Percentiles rank a stretch among this genome's conserved stretches.
phyloP scores from a whole-genome alignment of 2,113 vertebrate species.

The Petromus typicus region DNA sequence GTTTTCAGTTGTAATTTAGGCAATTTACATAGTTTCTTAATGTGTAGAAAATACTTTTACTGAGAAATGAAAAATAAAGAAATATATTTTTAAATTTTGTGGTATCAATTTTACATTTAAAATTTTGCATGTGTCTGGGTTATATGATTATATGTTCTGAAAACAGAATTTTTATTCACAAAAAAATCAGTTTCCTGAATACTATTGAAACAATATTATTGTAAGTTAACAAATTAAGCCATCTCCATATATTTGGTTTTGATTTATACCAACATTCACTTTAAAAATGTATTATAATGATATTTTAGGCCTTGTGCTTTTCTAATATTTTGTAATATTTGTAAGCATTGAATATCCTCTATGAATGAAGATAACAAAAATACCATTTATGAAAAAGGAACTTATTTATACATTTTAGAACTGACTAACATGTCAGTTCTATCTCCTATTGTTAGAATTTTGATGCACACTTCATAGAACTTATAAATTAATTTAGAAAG shows the following conservation, averaged over 20 bases:
- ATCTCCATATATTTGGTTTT: neutral
- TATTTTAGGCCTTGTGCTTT: neutral
- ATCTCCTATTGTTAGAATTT: neutral
- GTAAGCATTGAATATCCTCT: neutral
- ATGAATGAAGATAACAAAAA: conserved; percentile 35
- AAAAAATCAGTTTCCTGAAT: neutral
- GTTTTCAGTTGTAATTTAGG: neutral
- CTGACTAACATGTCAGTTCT: neutral
- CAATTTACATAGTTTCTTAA: conserved; percentile 1
- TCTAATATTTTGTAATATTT: conserved; percentile 12
- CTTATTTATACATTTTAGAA: neutral
- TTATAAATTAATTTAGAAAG: conserved; percentile 21
- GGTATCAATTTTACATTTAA: neutral
- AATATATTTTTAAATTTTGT: neutral
- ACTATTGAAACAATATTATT: neutral
- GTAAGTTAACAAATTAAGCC: neutral
- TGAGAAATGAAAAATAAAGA: conserved; percentile 20
- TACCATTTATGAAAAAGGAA: neutral
- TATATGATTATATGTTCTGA: conserved; percentile 1
- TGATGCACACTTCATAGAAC: neutral
- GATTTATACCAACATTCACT: neutral
- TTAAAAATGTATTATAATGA: neutral
- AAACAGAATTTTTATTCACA: neutral
- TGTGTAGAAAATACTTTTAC: neutral
- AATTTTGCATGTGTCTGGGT: neutral